These are phyloP conservation scores for Trilocha varians DNA, from an alignment of 2,888 invertebrate genomes.

Conservation along the genomic window DNA sequence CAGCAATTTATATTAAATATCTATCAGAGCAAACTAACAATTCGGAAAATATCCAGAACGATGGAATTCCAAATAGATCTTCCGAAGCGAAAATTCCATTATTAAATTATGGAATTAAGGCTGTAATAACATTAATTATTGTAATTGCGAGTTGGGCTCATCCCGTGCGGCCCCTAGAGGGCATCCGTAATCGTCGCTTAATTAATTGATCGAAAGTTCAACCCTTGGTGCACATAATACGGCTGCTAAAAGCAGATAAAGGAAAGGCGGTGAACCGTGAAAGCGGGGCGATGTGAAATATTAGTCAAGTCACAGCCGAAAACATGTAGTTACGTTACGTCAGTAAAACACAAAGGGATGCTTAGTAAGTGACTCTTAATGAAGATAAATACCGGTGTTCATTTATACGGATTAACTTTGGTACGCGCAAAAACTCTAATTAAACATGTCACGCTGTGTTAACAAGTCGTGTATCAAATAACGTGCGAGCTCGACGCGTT, in stretches of 20 bases:
- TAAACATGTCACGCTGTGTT: constrained; percentile 32
- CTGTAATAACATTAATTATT: constrained; percentile 52
- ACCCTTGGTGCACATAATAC: constrained; percentile 63
- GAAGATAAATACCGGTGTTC: constrained; percentile 69
- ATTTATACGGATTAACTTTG: constrained; percentile 64
- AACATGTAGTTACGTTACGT: constrained; percentile 60
- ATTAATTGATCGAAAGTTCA: constrained; percentile 72
- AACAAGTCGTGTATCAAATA: constrained; percentile 18
- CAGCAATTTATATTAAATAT: too few species aligned
- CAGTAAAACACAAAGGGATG: constrained; percentile 65
- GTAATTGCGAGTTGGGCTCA: constrained; percentile 46
- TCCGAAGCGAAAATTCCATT: constrained; percentile 18
- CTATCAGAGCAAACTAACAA: neutral
- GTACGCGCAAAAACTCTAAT: constrained; percentile 50
- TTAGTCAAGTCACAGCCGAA: constrained; percentile 63
- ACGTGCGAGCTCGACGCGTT: neutral
- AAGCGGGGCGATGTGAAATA: constrained; percentile 66
- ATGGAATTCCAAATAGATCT: constrained; percentile 10
- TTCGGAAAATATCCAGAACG: neutral
- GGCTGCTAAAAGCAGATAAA: constrained; percentile 65
- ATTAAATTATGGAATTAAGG: constrained; percentile 44
- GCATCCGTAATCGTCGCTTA: constrained; percentile 58
- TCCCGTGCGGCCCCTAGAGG: constrained; percentile 41
- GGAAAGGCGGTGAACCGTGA: constrained; percentile 58
- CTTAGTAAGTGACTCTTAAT: constrained; percentile 65